phyloP scores from a whole-genome alignment of 2,797 vertebrate species.

The Melanotaenia parkinsoni region DNA sequence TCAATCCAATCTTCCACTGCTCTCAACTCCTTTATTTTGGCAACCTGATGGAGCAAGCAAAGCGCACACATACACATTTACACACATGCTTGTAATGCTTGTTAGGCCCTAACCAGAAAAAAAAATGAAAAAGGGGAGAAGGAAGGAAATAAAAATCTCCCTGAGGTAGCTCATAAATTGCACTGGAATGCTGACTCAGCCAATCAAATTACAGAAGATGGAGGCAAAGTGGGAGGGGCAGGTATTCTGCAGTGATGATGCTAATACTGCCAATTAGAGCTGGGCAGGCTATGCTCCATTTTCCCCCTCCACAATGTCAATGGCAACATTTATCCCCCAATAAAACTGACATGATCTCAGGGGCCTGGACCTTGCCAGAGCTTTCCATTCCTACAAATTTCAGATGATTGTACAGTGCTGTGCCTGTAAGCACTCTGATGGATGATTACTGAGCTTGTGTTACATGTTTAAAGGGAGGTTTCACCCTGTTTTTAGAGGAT shows the following conservation, averaged over 20 bases:
- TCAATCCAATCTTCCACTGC: slow-evolving; percentile 41
- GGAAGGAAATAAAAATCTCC: slow-evolving; percentile 29
- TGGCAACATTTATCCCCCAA: slow-evolving; percentile 78
- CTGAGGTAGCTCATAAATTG: slow-evolving; percentile 69
- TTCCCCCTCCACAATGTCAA: slow-evolving; percentile 59
- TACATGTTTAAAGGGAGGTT: slow-evolving; percentile 63
- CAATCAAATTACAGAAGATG: slow-evolving; percentile 54
- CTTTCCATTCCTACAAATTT: slow-evolving; percentile 71
- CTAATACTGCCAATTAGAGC: slow-evolving; percentile 78
- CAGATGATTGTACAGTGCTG: slow-evolving; percentile 71
- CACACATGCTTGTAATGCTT: slow-evolving; percentile 34
- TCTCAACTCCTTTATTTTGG: slow-evolving; percentile 36
- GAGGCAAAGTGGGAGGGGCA: slow-evolving; percentile 55
- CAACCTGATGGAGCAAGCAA: slow-evolving; percentile 27
- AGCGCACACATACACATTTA: slow-evolving; percentile 36
- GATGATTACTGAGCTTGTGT: slow-evolving; percentile 67
- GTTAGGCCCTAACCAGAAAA: slow-evolving; percentile 51
- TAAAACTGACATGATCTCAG: slow-evolving; percentile 77
- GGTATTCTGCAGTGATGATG: slow-evolving; percentile 63
- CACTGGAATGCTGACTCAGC: slow-evolving; percentile 67
- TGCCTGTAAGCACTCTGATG: slow-evolving; percentile 66
- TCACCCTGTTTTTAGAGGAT: background rate
- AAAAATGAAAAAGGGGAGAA: slow-evolving; percentile 38
- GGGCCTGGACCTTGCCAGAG: slow-evolving; percentile 60
- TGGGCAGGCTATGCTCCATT: slow-evolving; percentile 33